These are phyloP conservation scores for Rhizoglyphus robini DNA, from an alignment of 1,140 invertebrate species.

Conservation along the genomic window DNA sequence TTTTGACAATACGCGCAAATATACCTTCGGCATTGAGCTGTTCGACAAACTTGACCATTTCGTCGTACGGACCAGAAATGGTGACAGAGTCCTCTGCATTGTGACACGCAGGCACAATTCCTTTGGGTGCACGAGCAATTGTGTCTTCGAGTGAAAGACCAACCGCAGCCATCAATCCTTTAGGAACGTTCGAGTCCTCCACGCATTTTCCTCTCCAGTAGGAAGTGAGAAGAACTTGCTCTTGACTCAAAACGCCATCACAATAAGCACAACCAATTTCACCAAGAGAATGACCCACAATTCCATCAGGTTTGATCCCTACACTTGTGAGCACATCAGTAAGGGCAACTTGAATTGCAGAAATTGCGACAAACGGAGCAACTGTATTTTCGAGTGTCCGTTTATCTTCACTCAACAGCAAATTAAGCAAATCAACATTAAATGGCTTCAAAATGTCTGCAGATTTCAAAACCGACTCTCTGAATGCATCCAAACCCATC, in stretches of 20 bases:
- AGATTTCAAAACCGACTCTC: constrained; percentile 54
- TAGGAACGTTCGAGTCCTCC: constrained; percentile 10
- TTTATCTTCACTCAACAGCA: constrained; percentile 63
- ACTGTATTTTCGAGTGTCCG: constrained; percentile 58
- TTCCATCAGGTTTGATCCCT: constrained; percentile 40
- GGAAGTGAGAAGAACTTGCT: constrained; percentile 40
- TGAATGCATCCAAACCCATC: constrained; percentile 62
- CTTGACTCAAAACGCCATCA: constrained; percentile 40
- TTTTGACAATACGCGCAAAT: constrained; percentile 76
- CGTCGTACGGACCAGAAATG: constrained; percentile 65
- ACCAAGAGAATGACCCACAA: constrained; percentile 43
- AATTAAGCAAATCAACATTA: constrained; percentile 61
- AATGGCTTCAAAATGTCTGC: constrained; percentile 56
- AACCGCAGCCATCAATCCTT: constrained; percentile 55
- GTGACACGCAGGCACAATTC: constrained; percentile 76
- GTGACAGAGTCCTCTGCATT: constrained; percentile 83
- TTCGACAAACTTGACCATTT: constrained; percentile 54
- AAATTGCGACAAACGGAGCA: constrained; percentile 78
- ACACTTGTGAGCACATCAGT: constrained; percentile 36
- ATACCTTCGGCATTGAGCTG: constrained; percentile 56
- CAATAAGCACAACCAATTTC: constrained; percentile 44
- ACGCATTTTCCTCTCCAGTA: constrained; percentile 34
- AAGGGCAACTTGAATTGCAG: constrained; percentile 50
- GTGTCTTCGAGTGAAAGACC: constrained; percentile 71
- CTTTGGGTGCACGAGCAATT: constrained; percentile 51